Conservation (phyloP, 2,113 vertebrate species). For the Charina bottae region DNA sequence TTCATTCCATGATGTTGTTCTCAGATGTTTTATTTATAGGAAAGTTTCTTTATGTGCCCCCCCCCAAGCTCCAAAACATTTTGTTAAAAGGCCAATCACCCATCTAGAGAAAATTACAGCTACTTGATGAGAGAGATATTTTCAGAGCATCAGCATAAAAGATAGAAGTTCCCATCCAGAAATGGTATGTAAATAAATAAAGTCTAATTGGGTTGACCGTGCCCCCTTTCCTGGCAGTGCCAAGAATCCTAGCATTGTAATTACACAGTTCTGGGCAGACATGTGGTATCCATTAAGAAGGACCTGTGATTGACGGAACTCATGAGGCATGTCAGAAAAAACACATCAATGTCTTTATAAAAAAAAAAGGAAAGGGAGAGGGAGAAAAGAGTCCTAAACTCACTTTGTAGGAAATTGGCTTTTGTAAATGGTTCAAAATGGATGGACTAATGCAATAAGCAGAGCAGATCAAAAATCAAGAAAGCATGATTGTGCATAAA, state of each 20-base stretch:
- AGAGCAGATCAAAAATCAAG: constrained; percentile 41
- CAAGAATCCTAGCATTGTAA: constrained; percentile 85
- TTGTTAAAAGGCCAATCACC: constrained; percentile 44
- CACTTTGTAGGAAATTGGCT: constrained; percentile 71
- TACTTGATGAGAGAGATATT: constrained; percentile 76
- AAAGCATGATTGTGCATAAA: constrained; percentile 50
- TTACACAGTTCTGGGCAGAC: constrained; percentile 83
- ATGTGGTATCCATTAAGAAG: constrained; percentile 88
- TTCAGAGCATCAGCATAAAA: constrained; percentile 81
- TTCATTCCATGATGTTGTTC: constrained; percentile 70
- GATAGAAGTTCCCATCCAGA: constrained; percentile 80
- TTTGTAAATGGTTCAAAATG: constrained; percentile 64
- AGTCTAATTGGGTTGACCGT: constrained; percentile 86
- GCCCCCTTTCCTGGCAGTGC: constrained; percentile 82
- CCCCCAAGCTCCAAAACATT: constrained; percentile 69
- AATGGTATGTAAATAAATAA: constrained; percentile 87
- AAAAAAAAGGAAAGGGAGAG: constrained; percentile 49
- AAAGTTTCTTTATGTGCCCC: constrained; percentile 75
- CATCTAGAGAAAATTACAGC: constrained; percentile 71
- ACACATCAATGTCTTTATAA: constrained; percentile 79
- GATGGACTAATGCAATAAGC: constrained; percentile 35
- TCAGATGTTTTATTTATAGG: constrained; percentile 75
- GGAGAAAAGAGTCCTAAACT: constrained; percentile 71
- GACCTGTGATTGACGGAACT: constrained; percentile 82
- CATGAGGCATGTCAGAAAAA: constrained; percentile 84